Evolutionary conservation across 2,797 vertebrate species (phyloP).

Genomic region (Monodelphis domestica): DNA sequence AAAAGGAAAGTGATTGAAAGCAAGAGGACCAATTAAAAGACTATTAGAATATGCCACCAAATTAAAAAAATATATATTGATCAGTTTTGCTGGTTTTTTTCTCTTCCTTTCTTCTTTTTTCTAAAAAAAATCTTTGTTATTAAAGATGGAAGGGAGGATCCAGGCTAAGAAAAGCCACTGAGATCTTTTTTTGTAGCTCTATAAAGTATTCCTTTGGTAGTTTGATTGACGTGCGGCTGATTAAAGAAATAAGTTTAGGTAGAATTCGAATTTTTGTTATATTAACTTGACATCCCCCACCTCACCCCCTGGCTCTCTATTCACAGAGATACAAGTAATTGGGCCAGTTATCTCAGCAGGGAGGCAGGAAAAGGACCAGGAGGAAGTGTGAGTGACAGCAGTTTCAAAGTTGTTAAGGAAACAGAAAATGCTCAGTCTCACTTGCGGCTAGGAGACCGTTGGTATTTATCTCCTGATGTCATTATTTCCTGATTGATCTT

Average conservation of each 20-base stretch:
- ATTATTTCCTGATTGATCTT: neutral
- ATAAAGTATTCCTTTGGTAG: neutral
- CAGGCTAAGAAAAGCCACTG: neutral
- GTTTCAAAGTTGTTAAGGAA: neutral
- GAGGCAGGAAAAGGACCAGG: neutral
- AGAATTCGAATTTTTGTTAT: neutral
- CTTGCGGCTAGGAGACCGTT: neutral
- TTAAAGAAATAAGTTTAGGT: neutral
- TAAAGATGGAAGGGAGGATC: neutral
- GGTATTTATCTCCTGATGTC: neutral
- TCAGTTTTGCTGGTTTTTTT: neutral
- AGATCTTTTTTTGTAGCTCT: neutral
- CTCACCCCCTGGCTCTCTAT: neutral
- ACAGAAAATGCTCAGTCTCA: neutral
- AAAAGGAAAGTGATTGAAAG: neutral
- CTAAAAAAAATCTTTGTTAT: neutral
- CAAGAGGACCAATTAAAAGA: neutral
- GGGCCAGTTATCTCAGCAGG: neutral
- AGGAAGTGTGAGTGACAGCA: neutral
- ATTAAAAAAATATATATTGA: neutral
- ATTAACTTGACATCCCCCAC: neutral
- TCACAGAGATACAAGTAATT: slow-evolving; percentile 10
- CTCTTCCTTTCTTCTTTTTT: neutral
- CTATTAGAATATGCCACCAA: neutral
- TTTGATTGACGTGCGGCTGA: neutral